A percentile compares a stretch with the other conserved stretches of the same genome.
Conservation (phyloP, 2,797 vertebrate genomes). For the Adrianichthys oophorus region DNA sequence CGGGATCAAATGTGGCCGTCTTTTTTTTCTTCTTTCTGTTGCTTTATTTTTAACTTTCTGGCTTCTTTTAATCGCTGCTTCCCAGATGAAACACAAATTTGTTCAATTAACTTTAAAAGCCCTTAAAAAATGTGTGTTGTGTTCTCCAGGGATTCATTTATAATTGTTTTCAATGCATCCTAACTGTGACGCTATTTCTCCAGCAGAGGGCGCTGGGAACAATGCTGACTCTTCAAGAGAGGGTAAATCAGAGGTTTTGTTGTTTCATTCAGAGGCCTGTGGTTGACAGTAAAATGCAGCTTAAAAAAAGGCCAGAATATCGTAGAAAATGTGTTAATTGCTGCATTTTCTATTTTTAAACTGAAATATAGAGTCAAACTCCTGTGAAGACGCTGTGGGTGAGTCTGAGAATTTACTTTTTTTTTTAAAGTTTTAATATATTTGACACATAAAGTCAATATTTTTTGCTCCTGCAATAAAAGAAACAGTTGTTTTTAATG, state of each 20-base stretch:
- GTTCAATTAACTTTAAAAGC: too few species aligned
- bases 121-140: too few species aligned
- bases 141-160: too few species aligned
- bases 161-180: not conserved
- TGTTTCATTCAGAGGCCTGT: conserved; percentile 21
- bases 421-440: not conserved
- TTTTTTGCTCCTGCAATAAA: too few species aligned
- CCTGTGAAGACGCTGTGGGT: conserved; percentile 59
- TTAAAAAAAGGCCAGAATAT: not conserved
- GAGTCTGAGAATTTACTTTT: conserved; percentile 14
- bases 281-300: conserved; percentile 42
- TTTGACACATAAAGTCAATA: not conserved
- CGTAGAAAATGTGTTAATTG: not conserved
- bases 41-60: too few species aligned
- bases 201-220: conserved; percentile 45
- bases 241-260: conserved; percentile 39
- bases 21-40: too few species aligned
- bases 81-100: too few species aligned
- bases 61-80: too few species aligned
- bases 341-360: conserved; percentile 1
- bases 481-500: not conserved
- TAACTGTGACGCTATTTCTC: conserved; percentile 42
- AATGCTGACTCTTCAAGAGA: conserved; percentile 34
- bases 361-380: conserved; percentile 56
- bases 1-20: too few species aligned